Percentiles rank a stretch among this genome's conserved stretches.
phyloP scores from a whole-genome alignment of 2,797 vertebrate species.

The Coranthus polyacanthus region DNA sequence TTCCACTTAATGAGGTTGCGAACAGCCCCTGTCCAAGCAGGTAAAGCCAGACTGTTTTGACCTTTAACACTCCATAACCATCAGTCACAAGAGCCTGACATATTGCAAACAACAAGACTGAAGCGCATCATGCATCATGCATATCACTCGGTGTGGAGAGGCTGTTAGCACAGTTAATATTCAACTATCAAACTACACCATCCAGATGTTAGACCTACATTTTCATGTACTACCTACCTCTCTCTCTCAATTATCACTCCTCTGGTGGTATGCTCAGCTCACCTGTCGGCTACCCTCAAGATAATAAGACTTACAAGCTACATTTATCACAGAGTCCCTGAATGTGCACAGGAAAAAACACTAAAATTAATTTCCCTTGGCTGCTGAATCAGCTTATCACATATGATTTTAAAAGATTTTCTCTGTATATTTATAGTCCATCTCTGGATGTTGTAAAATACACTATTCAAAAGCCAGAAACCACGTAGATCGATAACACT shows the following conservation, averaged over 20 bases:
- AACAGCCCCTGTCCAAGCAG: slow-evolving; percentile 48
- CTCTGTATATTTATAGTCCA: slow-evolving; percentile 16
- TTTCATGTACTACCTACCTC: not conserved
- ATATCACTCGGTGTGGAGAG: slow-evolving; percentile 21
- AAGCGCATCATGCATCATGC: not conserved
- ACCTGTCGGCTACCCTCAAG: slow-evolving; percentile 14
- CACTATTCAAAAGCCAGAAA: slow-evolving; percentile 20
- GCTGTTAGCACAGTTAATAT: slow-evolving; percentile 13
- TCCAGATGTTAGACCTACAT: not conserved
- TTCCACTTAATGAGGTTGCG: slow-evolving; percentile 74
- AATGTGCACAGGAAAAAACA: not conserved
- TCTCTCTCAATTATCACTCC: slow-evolving; percentile 1
- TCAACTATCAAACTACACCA: not conserved
- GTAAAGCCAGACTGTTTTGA: slow-evolving; percentile 52
- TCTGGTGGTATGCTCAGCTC: slow-evolving; percentile 4
- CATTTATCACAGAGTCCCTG: not conserved
- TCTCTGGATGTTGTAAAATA: slow-evolving; percentile 36
- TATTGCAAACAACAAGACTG: slow-evolving; percentile 50
- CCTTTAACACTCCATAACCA: slow-evolving; percentile 63
- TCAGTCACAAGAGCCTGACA: slow-evolving; percentile 54
- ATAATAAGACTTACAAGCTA: slow-evolving; percentile 11
- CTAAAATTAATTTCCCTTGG: not conserved
- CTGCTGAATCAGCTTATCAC: slow-evolving; percentile 14
- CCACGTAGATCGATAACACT: slow-evolving; percentile 59
- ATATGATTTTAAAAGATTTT: slow-evolving; percentile 11